Conservation (phyloP, 1,140 invertebrate species). For the Zaprionus ornatus region DNA sequence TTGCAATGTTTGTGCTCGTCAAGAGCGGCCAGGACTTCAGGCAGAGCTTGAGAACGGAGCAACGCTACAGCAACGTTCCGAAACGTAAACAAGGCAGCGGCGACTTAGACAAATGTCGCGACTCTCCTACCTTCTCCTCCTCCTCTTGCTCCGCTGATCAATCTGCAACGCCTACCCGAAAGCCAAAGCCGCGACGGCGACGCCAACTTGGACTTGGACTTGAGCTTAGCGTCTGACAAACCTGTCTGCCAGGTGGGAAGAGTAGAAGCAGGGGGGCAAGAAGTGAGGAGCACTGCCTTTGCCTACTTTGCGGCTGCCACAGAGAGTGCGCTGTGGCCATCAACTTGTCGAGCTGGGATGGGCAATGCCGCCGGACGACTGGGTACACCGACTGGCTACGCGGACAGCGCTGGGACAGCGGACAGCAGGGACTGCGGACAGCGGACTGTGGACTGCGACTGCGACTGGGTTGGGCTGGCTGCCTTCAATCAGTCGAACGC, state of each 20-base stretch:
- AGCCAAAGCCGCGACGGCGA: constrained; percentile 10
- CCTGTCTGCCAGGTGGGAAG: constrained; percentile 57
- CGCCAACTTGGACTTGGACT: constrained; percentile 13
- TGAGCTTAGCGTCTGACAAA: constrained; percentile 43
- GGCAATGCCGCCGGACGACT: background rate
- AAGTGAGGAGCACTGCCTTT: constrained; percentile 42
- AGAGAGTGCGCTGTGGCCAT: constrained; percentile 41
- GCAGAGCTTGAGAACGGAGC: background rate
- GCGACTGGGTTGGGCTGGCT: constrained; percentile 41
- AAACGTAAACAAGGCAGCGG: constrained; percentile 19
- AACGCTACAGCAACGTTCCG: background rate
- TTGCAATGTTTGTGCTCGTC: constrained; percentile 65
- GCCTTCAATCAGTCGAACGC: constrained; percentile 81
- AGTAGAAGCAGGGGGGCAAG: background rate
- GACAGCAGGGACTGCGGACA: no score
- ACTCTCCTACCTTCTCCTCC: constrained; percentile 6
- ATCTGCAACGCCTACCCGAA: constrained; percentile 79
- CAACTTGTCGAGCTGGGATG: constrained; percentile 59
- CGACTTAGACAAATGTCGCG: constrained; percentile 72
- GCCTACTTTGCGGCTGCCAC: constrained; percentile 62
- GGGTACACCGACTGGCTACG: no score
- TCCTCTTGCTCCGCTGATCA: constrained; percentile 52
- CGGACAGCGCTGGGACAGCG: no score
- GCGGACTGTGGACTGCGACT: constrained; percentile 1
- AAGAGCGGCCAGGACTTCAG: background rate